Percentiles rank a stretch among this genome's conserved stretches.
phyloP scores from a whole-genome alignment of 2,113 vertebrate species.

The Hystrix cristata region DNA sequence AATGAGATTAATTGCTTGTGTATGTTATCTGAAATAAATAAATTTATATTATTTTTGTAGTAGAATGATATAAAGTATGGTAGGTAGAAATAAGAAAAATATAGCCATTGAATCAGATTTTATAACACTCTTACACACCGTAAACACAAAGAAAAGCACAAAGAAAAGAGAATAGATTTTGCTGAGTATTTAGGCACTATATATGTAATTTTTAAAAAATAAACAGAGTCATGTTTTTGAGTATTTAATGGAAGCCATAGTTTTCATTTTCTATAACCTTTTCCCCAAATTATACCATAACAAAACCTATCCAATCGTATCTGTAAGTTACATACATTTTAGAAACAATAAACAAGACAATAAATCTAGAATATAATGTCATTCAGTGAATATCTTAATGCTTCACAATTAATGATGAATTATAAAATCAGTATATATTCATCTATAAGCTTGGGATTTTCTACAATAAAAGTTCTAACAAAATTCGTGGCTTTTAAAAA shows the following conservation, averaged over 20 bases:
- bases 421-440: not conserved
- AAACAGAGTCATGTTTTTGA: not conserved
- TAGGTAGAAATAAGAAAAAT: not conserved
- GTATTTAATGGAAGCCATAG: not conserved
- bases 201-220: not conserved
- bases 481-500: not conserved
- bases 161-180: not conserved
- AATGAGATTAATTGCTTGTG: not conserved
- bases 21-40: not conserved
- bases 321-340: not conserved
- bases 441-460: not conserved
- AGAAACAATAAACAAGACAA: not conserved
- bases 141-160: not conserved
- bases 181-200: not conserved
- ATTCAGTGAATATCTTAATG: not conserved
- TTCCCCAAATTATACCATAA: not conserved
- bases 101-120: not conserved
- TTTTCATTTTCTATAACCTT: not conserved
- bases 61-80: not conserved
- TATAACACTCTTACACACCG: not conserved
- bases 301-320: not conserved
- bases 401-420: too few species aligned
- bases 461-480: not conserved
- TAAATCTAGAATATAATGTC: not conserved
- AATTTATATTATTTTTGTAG: not conserved